Conservation (phyloP, 1,140 invertebrate species). For the Drosophila bocqueti region DNA sequence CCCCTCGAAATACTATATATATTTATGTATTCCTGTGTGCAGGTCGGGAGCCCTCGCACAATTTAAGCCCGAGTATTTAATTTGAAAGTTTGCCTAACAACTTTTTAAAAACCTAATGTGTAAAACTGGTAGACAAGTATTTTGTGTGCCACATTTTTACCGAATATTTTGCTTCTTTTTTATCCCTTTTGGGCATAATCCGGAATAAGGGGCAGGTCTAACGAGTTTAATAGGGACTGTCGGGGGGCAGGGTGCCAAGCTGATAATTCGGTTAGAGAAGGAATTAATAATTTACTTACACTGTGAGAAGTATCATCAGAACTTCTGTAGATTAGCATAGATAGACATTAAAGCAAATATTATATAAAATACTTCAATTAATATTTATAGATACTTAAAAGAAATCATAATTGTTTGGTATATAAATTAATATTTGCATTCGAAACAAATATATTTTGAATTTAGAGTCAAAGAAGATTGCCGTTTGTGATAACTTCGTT, state of each 20-base stretch:
- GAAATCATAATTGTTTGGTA: too few relatives aligned
- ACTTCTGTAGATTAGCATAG: too few relatives aligned
- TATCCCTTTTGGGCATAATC: constrained; percentile 4
- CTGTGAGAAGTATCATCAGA: background rate
- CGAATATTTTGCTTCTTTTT: constrained; percentile 17
- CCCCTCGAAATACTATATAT: constrained; percentile 1
- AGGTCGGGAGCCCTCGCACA: constrained; percentile 51
- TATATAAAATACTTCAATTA: too few relatives aligned
- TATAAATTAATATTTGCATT: too few relatives aligned
- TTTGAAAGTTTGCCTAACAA: constrained; percentile 75
- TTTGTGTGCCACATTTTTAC: constrained; percentile 55
- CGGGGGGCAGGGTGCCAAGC: background rate
- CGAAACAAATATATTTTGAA: too few relatives aligned
- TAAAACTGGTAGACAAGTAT: constrained; percentile 47
- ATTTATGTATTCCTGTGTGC: background rate
- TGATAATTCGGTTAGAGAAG: background rate
- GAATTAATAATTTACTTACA: background rate
- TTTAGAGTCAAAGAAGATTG: too few relatives aligned
- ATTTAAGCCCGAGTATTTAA: constrained; percentile 68
- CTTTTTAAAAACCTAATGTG: constrained; percentile 73
- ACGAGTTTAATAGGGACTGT: background rate
- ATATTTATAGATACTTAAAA: too few relatives aligned
- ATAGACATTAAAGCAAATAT: too few relatives aligned
- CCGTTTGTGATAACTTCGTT: too few relatives aligned
- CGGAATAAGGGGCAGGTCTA: constrained; percentile 2